Evolutionary conservation across 2,113 vertebrate genomes (phyloP), one percentile per base, ranked within the genome.

Genomic region (Syngnathoides biaculeatus): DNA sequence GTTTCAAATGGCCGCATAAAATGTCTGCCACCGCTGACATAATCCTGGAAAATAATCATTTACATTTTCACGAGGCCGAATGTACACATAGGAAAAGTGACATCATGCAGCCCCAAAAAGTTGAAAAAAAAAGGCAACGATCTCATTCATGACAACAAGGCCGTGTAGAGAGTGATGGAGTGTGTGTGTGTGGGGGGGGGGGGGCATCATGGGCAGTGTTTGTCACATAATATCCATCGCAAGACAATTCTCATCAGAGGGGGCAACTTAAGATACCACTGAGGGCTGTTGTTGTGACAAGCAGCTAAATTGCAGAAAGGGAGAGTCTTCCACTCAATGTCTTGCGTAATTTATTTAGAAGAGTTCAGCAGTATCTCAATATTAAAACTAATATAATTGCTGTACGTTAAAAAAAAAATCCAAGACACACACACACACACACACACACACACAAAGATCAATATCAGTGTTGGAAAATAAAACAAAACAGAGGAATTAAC

Each of bases 211-310:
- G 80, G 15, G 53, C 74, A 74, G 65, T 70, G 53, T 86, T 86
- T 88, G 87, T 87, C 87, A 89, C 76, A 86, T 84, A 80, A 82
- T 78, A 87, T 91, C 79, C 74, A 75, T 1, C 80, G 85, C 65
- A 68, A 86, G 84, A 86, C 84, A 68, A 74, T 68, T 89, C 88
- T 86, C 90, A 89, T 88, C 84, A 87, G 68, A 81, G 78, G 84
- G 78, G 39, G 73, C 78, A 84, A 85, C 85, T 88, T 86, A 82
- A 86, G 75, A 84, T 79, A 82, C 83, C 79, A 87, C 68, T 72
- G 77, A 73, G 74, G 70, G 74, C 78, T 69, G 78, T 69, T 88
- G 80, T 89, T 89, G 82, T 91, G 88, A 88, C 87, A 87, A 74
- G 69, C 60, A 58, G 67, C 68, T 86, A 87, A 89, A 89, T 76